Conservation (phyloP, 2,113 vertebrate genomes). For the Sander vitreus region DNA sequence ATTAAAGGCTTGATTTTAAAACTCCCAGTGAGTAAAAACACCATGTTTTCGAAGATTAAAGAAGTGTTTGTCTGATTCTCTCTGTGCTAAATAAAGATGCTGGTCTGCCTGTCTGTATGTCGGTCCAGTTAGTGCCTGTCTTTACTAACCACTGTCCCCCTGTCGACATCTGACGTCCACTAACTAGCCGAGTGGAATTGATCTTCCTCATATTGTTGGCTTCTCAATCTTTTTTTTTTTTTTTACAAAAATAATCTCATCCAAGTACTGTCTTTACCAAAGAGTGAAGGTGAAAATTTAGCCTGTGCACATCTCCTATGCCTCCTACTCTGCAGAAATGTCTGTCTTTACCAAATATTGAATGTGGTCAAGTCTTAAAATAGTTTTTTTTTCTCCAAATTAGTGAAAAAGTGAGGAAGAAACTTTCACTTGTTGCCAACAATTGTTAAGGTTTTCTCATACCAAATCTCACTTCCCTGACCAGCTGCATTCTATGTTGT, state of each 20-base stretch:
- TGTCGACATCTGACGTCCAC: constrained; percentile 6
- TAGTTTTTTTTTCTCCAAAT: neutral
- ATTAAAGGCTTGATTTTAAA: constrained; percentile 29
- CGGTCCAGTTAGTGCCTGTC: constrained; percentile 30
- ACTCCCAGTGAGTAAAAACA: constrained; percentile 21
- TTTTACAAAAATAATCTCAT: neutral
- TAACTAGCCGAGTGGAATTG: neutral
- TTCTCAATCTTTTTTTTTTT: neutral
- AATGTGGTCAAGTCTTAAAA: neutral
- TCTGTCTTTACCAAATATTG: neutral
- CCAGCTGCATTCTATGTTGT: neutral
- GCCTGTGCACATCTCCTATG: neutral
- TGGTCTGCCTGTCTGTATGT: constrained; percentile 49
- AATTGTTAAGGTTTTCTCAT: neutral
- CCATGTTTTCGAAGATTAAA: constrained; percentile 21
- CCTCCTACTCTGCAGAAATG: constrained; percentile 44
- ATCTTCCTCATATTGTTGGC: neutral
- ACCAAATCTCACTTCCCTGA: neutral
- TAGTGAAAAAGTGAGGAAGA: too few species aligned
- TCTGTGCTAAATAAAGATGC: constrained; percentile 58
- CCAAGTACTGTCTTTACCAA: constrained; percentile 15
- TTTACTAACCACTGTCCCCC: constrained; percentile 24
- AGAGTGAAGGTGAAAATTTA: constrained; percentile 5
- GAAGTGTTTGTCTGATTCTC: constrained; percentile 33
- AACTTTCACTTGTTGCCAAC: neutral